Conservation (phyloP, 1,140 invertebrate genomes). For the Papilio helenus region DNA sequence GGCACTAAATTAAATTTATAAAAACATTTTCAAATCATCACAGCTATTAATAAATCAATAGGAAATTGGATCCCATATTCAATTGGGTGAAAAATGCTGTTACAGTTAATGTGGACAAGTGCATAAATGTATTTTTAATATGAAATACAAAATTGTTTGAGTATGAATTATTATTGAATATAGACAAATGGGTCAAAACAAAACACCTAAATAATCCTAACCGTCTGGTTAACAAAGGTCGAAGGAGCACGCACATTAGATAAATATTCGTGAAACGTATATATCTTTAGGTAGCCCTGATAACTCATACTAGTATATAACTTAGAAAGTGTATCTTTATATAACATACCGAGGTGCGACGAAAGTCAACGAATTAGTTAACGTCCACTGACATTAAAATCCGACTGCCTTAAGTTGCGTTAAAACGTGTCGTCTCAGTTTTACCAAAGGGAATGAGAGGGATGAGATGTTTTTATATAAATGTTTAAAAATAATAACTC, state of each 20-base stretch:
- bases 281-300: not conserved
- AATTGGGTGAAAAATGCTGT: too few relatives aligned
- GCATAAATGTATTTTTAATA: too few relatives aligned
- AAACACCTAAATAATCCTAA: too few relatives aligned
- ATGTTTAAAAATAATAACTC: too few relatives aligned
- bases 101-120: too few relatives aligned
- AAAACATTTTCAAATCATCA: not conserved
- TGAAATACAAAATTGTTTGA: too few relatives aligned
- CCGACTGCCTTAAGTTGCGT: not conserved
- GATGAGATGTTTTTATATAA: not conserved
- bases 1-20: not conserved
- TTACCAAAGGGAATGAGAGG: not conserved
- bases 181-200: not conserved
- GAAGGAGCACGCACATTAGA: not conserved
- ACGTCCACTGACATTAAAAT: not conserved
- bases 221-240: not conserved
- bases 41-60: too few relatives aligned
- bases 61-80: too few relatives aligned
- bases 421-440: not conserved
- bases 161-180: not conserved
- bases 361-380: not conserved
- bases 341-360: not conserved
- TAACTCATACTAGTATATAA: not conserved
- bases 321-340: not conserved
- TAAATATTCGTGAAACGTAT: not conserved